Evolutionary conservation across 2,797 vertebrate genomes (phyloP).

Genomic region (Acrocephalus scirpaceus): DNA sequence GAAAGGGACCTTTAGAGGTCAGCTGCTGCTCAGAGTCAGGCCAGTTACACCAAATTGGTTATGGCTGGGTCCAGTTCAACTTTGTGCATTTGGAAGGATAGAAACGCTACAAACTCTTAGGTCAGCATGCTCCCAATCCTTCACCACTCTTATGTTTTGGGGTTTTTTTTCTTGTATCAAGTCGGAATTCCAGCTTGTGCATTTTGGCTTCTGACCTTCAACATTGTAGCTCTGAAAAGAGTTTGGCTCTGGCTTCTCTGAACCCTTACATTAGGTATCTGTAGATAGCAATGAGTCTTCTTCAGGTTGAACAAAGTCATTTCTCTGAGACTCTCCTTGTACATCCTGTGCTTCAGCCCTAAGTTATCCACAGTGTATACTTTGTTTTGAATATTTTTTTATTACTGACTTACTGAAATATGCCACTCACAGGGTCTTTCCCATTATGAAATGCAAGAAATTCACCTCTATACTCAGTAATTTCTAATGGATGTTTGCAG

Average conservation of each 20-base stretch:
- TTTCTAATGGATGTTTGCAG: neutral
- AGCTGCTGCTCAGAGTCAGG: neutral
- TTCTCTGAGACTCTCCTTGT: neutral
- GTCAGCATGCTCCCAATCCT: neutral
- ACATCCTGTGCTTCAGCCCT: neutral
- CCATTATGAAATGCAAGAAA: neutral
- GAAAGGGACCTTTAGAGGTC: neutral
- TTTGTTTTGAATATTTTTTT: neutral
- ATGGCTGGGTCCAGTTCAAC: neutral
- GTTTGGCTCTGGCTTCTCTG: neutral
- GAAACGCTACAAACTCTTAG: neutral
- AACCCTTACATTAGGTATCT: neutral
- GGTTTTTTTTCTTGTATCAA: neutral
- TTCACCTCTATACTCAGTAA: neutral
- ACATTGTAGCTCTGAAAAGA: neutral
- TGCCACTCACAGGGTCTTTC: neutral
- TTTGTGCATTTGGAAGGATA: neutral
- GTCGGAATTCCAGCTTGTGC: neutral
- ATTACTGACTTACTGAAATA: neutral
- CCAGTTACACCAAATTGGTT: neutral
- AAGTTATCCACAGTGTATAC: neutral
- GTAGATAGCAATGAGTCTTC: neutral
- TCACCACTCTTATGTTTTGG: neutral
- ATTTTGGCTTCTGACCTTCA: neutral
- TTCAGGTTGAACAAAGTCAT: neutral